Evolutionary conservation across 23 tunicate species (phyloP).

Genomic region (Phallusia fumigata): DNA sequence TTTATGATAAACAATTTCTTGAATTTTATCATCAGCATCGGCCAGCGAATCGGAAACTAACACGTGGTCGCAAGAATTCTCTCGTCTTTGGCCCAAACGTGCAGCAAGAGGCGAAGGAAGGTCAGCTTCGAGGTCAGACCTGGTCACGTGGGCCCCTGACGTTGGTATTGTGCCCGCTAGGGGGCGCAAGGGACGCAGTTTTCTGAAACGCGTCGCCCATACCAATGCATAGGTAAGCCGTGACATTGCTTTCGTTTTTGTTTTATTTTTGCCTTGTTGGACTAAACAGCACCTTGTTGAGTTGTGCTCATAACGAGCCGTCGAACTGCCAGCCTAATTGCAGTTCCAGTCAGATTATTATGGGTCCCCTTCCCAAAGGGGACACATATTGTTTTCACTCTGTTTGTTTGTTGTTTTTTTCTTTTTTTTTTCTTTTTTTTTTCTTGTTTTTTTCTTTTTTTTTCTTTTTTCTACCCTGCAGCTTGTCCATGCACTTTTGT

Average conservation of each 20-base stretch:
- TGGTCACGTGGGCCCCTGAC: conserved; percentile 1
- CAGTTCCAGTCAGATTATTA: no score
- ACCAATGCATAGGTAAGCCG: neutral
- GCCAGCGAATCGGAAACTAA: neutral
- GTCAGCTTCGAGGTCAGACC: neutral
- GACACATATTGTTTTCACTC: no score
- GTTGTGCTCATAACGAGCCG: no score
- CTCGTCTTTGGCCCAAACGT: neutral
- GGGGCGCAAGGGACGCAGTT: neutral
- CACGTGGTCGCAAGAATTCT: neutral
- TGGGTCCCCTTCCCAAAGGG: no score
- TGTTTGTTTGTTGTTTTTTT: no score
- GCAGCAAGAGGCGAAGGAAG: neutral
- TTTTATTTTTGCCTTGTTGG: no score
- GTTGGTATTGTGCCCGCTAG: neutral
- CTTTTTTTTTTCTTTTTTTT: no score
- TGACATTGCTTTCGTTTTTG: neutral
- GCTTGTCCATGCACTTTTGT: no score
- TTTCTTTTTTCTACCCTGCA: no score
- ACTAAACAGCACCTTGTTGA: no score
- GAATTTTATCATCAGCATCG: neutral
- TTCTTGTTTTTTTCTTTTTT: no score
- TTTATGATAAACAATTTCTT: neutral
- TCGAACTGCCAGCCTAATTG: no score
- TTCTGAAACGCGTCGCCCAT: neutral